phyloP scores from a whole-genome alignment of 1,140 invertebrate species.

The Lepidotrigona ventralis region DNA sequence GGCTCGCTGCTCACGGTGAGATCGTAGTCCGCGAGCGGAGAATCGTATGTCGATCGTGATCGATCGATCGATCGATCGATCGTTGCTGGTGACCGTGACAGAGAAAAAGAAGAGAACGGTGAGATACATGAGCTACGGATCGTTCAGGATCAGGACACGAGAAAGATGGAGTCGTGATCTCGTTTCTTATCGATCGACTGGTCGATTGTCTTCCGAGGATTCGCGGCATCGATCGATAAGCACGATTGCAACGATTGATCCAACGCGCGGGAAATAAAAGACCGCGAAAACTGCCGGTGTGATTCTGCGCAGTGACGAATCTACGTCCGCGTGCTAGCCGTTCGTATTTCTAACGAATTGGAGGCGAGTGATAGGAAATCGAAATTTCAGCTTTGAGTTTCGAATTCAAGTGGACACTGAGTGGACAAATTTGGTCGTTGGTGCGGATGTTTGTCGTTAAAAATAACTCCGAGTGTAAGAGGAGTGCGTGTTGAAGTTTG shows the following conservation, averaged over 20 bases:
- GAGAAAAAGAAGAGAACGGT: neutral
- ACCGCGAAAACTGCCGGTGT: neutral
- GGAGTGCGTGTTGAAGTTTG: neutral
- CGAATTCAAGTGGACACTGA: too few relatives aligned
- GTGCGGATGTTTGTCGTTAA: slow-evolving; percentile 1
- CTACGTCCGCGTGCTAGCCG: neutral
- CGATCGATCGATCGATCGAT: slow-evolving; percentile 52
- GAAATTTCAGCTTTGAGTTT: neutral
- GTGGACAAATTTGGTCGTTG: neutral
- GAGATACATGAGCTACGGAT: neutral
- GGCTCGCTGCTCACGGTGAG: slow-evolving; percentile 70
- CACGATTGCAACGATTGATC: neutral
- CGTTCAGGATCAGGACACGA: neutral
- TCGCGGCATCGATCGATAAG: neutral
- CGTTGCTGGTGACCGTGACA: neutral
- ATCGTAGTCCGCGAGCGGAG: slow-evolving; percentile 44
- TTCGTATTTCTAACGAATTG: too few relatives aligned
- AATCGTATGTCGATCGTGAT: slow-evolving; percentile 52
- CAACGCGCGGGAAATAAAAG: neutral
- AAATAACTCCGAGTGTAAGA: neutral
- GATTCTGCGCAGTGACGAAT: slow-evolving; percentile 4
- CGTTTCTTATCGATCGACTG: slow-evolving; percentile 34
- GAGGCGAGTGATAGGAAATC: too few relatives aligned
- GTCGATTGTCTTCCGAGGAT: slow-evolving; percentile 12
- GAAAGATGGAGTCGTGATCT: neutral